A percentile compares a stretch with the other conserved stretches of the same genome.
These are phyloP conservation scores for Synanthedon formicaeformis DNA, from an alignment of 2,888 invertebrate species.

Conservation along the genomic window DNA sequence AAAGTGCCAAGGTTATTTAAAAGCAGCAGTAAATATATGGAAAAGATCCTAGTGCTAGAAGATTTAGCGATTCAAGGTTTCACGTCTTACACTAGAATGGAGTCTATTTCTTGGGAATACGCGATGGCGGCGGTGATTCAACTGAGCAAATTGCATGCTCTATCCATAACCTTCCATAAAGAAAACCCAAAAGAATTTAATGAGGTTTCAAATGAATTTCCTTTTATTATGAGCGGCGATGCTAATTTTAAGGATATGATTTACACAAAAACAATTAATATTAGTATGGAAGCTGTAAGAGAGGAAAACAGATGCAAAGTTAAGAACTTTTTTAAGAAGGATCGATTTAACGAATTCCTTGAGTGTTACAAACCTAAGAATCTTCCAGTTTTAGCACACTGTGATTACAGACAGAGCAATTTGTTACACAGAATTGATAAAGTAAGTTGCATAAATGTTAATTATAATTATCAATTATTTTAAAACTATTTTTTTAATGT, in stretches of 20 bases:
- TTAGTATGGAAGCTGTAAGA: neutral
- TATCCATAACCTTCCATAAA: slow-evolving; percentile 26
- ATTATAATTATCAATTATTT: too few relatives aligned
- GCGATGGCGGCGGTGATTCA: slow-evolving; percentile 16
- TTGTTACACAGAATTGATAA: slow-evolving; percentile 9
- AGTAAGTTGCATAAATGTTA: neutral
- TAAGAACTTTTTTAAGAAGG: neutral
- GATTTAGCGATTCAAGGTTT: slow-evolving; percentile 23
- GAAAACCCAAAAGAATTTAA: slow-evolving; percentile 22
- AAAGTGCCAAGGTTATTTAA: slow-evolving; percentile 14
- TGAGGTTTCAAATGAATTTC: neutral
- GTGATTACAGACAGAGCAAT: slow-evolving; percentile 18
- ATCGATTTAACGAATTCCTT: neutral
- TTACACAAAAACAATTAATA: neutral
- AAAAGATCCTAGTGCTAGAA: slow-evolving; percentile 20
- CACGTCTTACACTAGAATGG: slow-evolving; percentile 18
- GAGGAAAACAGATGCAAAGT: neutral
- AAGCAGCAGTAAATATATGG: slow-evolving; percentile 8
- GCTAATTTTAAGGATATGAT: neutral
- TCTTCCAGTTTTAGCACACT: slow-evolving; percentile 10
- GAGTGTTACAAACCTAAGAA: neutral
- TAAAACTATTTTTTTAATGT: too few relatives aligned
- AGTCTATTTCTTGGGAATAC: slow-evolving; percentile 23
- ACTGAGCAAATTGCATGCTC: slow-evolving; percentile 31
- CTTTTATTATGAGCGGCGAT: neutral